Evolutionary conservation across 1,140 invertebrate species (phyloP).

Genomic region (Cataglyphis hispanica): DNA sequence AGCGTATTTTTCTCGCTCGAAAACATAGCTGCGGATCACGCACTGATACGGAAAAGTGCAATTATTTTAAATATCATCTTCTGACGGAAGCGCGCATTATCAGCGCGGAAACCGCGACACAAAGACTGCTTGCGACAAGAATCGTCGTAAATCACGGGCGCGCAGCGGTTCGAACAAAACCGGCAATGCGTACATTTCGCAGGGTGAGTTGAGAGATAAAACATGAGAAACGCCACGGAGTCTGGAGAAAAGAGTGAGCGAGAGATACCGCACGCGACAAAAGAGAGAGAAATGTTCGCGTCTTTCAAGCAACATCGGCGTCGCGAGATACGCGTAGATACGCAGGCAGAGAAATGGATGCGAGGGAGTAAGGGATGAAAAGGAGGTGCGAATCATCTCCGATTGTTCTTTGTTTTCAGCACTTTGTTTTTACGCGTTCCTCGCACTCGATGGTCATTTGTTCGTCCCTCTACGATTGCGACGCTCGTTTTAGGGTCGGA

Average conservation of each 20-base stretch:
- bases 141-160: conserved; percentile 65
- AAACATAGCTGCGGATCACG: conserved; percentile 40
- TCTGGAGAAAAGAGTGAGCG: conserved; percentile 54
- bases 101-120: conserved; percentile 1
- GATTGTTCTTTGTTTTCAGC: conserved; percentile 76
- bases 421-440: conserved; percentile 74
- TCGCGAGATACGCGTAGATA: conserved; percentile 42
- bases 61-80: conserved; percentile 51
- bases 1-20: conserved; percentile 42
- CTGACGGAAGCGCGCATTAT: conserved; percentile 36
- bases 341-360: conserved; percentile 6
- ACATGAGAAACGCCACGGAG: conserved; percentile 53
- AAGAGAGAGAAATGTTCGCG: conserved; percentile 69
- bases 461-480: conserved; percentile 31
- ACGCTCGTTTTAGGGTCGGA: conserved; percentile 36
- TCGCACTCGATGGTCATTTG: conserved; percentile 69
- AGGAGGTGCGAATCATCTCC: conserved; percentile 75
- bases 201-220: conserved; percentile 64
- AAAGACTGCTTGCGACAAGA: conserved; percentile 57
- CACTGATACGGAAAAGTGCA: conserved; percentile 22
- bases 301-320: conserved; percentile 53
- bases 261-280: conserved; percentile 57
- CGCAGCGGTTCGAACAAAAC: conserved; percentile 67
- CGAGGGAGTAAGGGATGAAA: conserved; percentile 3
- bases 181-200: conserved; percentile 70